Evolutionary conservation across 2,113 vertebrate genomes (phyloP).

Genomic region (Oryzias melastigma): DNA sequence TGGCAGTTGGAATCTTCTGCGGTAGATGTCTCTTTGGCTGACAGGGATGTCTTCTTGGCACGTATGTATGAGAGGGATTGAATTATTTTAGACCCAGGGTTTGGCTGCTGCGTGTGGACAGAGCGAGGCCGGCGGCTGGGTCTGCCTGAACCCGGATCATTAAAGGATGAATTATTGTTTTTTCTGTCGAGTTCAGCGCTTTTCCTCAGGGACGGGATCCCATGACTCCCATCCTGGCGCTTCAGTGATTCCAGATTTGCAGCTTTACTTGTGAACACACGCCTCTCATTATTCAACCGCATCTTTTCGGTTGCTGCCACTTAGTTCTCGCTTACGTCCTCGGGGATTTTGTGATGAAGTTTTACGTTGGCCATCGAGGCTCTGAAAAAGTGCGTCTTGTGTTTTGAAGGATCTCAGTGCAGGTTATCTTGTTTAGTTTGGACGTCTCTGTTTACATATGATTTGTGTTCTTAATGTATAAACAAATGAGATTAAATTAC

Average conservation of each 20-base stretch:
- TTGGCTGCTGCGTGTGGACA: not conserved
- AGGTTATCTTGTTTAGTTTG: not conserved
- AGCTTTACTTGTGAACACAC: conserved; percentile 27
- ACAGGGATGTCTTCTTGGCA: not conserved
- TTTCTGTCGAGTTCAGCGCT: conserved; percentile 21
- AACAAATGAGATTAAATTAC: too few relatives aligned
- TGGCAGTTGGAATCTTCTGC: not conserved
- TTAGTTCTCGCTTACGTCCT: conserved; percentile 7
- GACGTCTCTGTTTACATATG: too few relatives aligned
- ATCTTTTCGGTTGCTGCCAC: conserved; percentile 29
- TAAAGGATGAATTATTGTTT: conserved; percentile 41
- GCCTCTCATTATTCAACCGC: conserved; percentile 24
- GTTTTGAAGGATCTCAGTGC: not conserved
- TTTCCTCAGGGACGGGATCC: conserved; percentile 35
- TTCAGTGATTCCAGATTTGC: conserved; percentile 60
- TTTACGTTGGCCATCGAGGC: not conserved
- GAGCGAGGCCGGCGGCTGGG: conserved; percentile 8
- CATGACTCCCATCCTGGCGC: conserved; percentile 29
- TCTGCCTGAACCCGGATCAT: conserved; percentile 11
- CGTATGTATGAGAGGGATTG: not conserved
- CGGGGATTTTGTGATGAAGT: conserved; percentile 4
- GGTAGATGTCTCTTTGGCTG: conserved; percentile 17
- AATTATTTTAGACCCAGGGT: not conserved
- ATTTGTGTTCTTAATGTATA: too few relatives aligned
- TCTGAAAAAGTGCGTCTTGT: not conserved